Base-by-base conservation (phyloP, 2,888 invertebrate species). In the Drosophila cognata region DNA sequence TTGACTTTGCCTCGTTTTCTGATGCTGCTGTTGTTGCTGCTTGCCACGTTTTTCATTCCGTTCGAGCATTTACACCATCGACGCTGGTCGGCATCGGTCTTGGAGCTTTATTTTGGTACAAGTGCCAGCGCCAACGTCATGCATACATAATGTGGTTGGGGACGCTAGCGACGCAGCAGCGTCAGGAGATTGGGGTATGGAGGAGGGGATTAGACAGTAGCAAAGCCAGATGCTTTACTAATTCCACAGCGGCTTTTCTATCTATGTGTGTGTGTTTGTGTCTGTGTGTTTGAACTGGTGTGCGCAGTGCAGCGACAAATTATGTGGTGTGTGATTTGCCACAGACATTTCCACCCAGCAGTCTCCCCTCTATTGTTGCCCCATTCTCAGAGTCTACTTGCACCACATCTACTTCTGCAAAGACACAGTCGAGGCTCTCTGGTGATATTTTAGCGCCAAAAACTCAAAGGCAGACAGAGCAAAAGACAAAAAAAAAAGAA, bases 271-370 rank as follows among this genome's bases (percentile, higher is more conserved):
- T 48, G 16, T 35, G 33, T 60, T 25, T 61, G 18, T 58, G 35
- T 29, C 8, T 70, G 13, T 64, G 28, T 59, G 36, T 35, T 38
- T 70, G 63, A 52, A 51, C 43, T 53, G 52, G 74, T 75, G 74
- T 73, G 72, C 62, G 81, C 77, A 74, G 81, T 91, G 91, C 90
- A 90, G 90, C 91, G 86, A 89, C 82, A 90, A 90, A 90, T 90
- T 88, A 90, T 91, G 90, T 90, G 90, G 91, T 82, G 77, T 89
- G 88, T 87, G 84, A 90, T 90, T 91, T 86, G 90, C 82, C 79
- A 81, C 81, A 80, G 76, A 74, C 79, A 65, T 72, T 67, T 73
- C 69, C 67, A 63, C 48, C 74, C 79, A 60, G 70, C 74, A 35
- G 36, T 58, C 56, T 55, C 43, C 52, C 51, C 50, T 41, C 41